A percentile compares a stretch with the other conserved stretches of the same genome.
Evolutionary conservation across 2,797 vertebrate species (phyloP).

Genomic region (Brotula barbata): DNA sequence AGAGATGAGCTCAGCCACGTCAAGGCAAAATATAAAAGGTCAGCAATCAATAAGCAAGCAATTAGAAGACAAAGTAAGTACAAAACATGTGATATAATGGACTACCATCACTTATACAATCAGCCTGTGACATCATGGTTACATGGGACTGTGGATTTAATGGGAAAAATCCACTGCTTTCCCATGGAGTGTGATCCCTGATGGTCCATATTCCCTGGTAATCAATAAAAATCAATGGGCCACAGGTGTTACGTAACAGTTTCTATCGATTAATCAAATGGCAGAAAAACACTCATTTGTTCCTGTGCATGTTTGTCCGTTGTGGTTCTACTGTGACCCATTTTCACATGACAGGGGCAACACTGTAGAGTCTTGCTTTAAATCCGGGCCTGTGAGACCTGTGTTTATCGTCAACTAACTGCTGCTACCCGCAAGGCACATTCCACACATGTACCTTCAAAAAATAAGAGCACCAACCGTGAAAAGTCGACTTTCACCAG

Average conservation of each 20-base stretch:
- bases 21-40: constrained; percentile 81
- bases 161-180: not conserved
- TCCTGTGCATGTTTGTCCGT: not conserved
- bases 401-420: constrained; percentile 42
- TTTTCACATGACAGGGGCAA: constrained; percentile 9
- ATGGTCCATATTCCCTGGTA: not conserved
- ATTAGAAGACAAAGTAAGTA: not conserved
- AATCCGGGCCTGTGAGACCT: constrained; percentile 6
- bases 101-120: not conserved
- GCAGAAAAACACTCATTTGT: not conserved
- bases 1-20: constrained; percentile 73
- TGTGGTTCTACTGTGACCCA: constrained; percentile 3
- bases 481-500: constrained; percentile 33
- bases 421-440: constrained; percentile 40
- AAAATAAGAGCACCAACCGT: constrained; percentile 45
- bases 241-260: constrained; percentile 24
- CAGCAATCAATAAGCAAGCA: constrained; percentile 5
- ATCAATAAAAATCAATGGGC: constrained; percentile 35
- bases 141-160: not conserved
- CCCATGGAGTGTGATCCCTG: not conserved
- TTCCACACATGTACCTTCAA: constrained; percentile 38
- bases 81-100: not conserved
- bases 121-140: not conserved
- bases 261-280: constrained; percentile 45
- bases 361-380: constrained; percentile 7